Percentiles rank a stretch among this genome's conserved stretches.
Conservation (phyloP, 2,797 vertebrate species). For the Discoglossus pictus region DNA sequence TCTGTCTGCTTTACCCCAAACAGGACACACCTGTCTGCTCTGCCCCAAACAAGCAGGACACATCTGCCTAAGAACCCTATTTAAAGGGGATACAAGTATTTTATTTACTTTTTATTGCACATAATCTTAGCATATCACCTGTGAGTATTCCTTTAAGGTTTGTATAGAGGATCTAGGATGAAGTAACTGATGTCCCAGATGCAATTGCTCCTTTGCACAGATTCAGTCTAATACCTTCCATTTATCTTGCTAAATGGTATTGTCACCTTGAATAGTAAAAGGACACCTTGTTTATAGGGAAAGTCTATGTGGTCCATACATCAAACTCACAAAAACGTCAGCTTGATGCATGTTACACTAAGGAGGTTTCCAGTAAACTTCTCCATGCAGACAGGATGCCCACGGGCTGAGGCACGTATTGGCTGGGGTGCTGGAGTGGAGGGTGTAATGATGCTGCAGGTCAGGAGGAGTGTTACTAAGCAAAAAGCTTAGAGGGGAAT, state of each 20-base stretch:
- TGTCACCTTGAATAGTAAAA: slow-evolving; percentile 41
- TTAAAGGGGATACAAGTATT: no score
- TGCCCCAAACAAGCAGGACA: no score
- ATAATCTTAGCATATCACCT: no score
- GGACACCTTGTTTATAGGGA: slow-evolving; percentile 43
- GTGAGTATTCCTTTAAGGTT: no score
- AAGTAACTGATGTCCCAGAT: slow-evolving; percentile 19
- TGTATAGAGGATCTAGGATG: slow-evolving; percentile 1
- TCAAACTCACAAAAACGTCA: slow-evolving; percentile 36
- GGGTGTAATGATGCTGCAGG: no score
- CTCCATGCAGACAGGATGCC: not conserved
- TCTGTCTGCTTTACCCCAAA: no score
- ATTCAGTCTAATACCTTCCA: slow-evolving; percentile 16
- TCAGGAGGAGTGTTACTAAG: no score
- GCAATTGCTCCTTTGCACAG: slow-evolving; percentile 4
- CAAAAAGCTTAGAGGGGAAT: no score
- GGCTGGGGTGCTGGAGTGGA: no score
- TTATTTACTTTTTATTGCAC: no score
- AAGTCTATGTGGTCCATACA: slow-evolving; percentile 10
- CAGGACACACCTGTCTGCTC: no score
- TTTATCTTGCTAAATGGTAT: slow-evolving; percentile 47
- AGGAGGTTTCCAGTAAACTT: slow-evolving; percentile 5
- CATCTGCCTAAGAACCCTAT: no score
- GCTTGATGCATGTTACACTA: slow-evolving; percentile 31
- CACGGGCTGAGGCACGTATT: not conserved